Evolutionary conservation across 2,113 vertebrate species (phyloP), one percentile per base, ranked within the genome.

Genomic region (Poecile atricapillus): DNA sequence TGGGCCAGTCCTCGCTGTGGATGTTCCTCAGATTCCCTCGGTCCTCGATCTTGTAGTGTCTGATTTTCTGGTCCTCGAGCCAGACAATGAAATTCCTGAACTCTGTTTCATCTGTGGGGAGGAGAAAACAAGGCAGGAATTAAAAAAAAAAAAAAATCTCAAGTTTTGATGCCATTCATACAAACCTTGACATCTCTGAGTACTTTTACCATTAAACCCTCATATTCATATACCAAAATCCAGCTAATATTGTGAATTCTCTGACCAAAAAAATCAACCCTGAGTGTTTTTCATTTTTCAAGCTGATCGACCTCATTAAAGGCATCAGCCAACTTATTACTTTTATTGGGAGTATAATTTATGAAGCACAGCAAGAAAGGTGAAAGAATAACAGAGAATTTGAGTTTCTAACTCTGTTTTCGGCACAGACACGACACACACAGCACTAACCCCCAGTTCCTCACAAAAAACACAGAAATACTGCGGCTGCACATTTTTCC

Each of bases 1-100:
- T 98, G 39, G 99, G 98, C 99, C 99, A 99, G 27, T 99, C 99
- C 7, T 98, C 98, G 64, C 98, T 99, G 63, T 99, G 99, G 89
- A 99, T 99, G 97, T 99, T 99, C 85, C 99, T 98, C 93, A 99
- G 95, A 91, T 99, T 99, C 18, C 99, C 99, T 73, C 99, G 87
- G 83, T 99, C 99, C 97, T 99, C 99, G 25, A 99, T 99, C 95
- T 99, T 99, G 95, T 99, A 99, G 89, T 99, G 99, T 75, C 99
- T 94, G 87, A 99, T 99, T 96, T 99, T 99, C 97, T 99, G 99
- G 96, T 99, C 99, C 97, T 99, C 99, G 7, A 99, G 98, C 99
- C 99, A 99, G 85, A 99, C 99, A 27, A 99, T 98, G 91, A 99
- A 99, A 92, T 99, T 99, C 96, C 99, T 98, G 93, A 99, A 99